phyloP scores from a whole-genome alignment of 2,797 vertebrate species.

The Paratrypauchen microcephalus region DNA sequence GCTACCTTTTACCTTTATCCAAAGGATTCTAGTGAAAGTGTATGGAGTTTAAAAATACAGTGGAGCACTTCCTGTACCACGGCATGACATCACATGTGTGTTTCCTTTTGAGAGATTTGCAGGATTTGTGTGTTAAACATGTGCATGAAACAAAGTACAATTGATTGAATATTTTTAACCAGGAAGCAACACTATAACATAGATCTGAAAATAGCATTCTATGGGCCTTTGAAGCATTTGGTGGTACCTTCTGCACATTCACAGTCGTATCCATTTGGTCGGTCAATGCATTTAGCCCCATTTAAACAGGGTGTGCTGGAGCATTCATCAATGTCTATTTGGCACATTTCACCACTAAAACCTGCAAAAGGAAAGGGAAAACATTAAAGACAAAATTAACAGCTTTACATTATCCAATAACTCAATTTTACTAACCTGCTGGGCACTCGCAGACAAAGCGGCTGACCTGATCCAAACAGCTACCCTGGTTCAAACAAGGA shows the following conservation, averaged over 20 bases:
- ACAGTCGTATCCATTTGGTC: conserved; percentile 82
- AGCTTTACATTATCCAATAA: neutral
- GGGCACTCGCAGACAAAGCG: conserved; percentile 89
- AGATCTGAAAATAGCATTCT: too few relatives aligned
- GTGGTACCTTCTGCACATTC: conserved; percentile 83
- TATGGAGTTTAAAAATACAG: too few relatives aligned
- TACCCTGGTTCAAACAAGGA: conserved; percentile 91
- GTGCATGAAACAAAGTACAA: too few relatives aligned
- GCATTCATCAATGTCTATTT: conserved; percentile 83
- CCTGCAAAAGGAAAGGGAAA: conserved; percentile 58
- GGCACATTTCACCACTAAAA: conserved; percentile 82
- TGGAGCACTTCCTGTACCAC: too few relatives aligned
- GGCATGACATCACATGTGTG: too few relatives aligned
- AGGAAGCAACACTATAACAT: too few relatives aligned
- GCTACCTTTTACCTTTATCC: too few relatives aligned
- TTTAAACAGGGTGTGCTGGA: conserved; percentile 84
- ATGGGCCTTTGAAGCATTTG: neutral
- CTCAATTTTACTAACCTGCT: conserved; percentile 78
- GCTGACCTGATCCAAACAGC: conserved; percentile 88
- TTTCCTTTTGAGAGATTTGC: too few relatives aligned
- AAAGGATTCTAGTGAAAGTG: too few relatives aligned
- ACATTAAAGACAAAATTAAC: neutral
- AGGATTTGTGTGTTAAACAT: too few relatives aligned
- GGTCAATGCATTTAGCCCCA: conserved; percentile 82
- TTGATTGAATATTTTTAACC: too few relatives aligned